Percentiles rank a stretch among this genome's conserved stretches.
Conservation (phyloP, 2,797 vertebrate species). For the Todus mexicanus region DNA sequence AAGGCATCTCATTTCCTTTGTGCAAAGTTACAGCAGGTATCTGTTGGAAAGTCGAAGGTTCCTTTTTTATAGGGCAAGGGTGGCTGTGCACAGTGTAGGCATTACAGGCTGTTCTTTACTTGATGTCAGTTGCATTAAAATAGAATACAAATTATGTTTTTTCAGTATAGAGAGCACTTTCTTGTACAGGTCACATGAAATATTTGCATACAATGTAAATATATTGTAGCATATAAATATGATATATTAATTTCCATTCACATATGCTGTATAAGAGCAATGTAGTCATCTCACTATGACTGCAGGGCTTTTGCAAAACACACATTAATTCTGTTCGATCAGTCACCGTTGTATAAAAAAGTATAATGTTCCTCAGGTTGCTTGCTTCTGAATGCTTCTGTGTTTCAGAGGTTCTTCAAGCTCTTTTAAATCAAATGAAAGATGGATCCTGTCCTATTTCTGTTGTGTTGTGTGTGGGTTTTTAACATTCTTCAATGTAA, state of each 20-base stretch:
- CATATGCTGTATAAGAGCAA: not conserved
- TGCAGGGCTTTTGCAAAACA: not conserved
- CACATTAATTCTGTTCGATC: not conserved
- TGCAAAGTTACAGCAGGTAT: not conserved
- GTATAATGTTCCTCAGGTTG: not conserved
- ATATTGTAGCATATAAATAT: not conserved
- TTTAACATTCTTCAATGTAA: slow-evolving; percentile 5
- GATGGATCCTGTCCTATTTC: not conserved
- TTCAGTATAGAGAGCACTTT: not conserved
- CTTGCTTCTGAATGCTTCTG: not conserved
- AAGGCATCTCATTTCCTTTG: not conserved
- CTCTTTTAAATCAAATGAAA: not conserved
- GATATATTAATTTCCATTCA: not conserved
- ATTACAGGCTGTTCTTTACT: not conserved
- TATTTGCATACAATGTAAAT: not conserved
- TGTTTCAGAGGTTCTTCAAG: slow-evolving; percentile 5
- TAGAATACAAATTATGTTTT: not conserved
- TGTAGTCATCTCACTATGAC: not conserved
- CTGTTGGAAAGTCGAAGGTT: not conserved
- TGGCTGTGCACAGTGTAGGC: not conserved
- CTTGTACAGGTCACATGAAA: not conserved
- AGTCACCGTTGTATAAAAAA: not conserved
- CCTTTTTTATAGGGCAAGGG: not conserved
- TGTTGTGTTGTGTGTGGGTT: not conserved
- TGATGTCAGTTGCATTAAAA: not conserved